Evolutionary conservation across 2,797 vertebrate genomes (phyloP).

Genomic region (Chrosomus eos): DNA sequence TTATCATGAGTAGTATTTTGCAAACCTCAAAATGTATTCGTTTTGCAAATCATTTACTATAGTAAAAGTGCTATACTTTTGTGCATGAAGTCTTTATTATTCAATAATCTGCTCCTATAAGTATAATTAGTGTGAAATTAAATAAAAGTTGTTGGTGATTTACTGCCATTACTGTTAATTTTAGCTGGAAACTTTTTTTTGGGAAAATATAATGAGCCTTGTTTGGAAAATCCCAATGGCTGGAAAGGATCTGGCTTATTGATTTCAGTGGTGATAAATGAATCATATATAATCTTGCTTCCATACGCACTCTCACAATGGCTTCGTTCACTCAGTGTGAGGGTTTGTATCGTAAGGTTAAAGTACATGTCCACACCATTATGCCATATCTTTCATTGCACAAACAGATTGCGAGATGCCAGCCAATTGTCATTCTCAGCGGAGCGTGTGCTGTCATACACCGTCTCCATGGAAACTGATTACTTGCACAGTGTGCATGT

Average conservation of each 20-base stretch:
- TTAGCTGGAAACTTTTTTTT: background rate
- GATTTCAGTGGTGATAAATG: background rate
- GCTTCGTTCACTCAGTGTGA: background rate
- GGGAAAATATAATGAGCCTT: background rate
- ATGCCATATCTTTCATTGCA: slow-evolving; percentile 11
- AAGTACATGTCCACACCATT: background rate
- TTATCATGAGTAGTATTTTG: background rate
- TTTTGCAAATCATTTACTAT: background rate
- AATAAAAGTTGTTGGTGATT: background rate
- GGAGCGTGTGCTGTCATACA: slow-evolving; percentile 54
- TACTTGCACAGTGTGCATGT: slow-evolving; percentile 47
- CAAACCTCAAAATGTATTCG: background rate
- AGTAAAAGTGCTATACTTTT: background rate
- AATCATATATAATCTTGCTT: background rate
- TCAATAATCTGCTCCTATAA: background rate
- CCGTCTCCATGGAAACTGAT: slow-evolving; percentile 66
- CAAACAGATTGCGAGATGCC: slow-evolving; percentile 59
- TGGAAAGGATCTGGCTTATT: background rate
- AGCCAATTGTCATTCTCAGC: slow-evolving; percentile 59
- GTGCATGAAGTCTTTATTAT: background rate
- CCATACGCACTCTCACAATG: background rate
- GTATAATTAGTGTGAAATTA: background rate
- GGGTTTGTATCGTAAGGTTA: background rate
- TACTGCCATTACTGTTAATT: background rate
- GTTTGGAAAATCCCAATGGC: background rate